Evolutionary conservation across 2,797 vertebrate genomes (phyloP).

Genomic region (Telmatherina bonti): DNA sequence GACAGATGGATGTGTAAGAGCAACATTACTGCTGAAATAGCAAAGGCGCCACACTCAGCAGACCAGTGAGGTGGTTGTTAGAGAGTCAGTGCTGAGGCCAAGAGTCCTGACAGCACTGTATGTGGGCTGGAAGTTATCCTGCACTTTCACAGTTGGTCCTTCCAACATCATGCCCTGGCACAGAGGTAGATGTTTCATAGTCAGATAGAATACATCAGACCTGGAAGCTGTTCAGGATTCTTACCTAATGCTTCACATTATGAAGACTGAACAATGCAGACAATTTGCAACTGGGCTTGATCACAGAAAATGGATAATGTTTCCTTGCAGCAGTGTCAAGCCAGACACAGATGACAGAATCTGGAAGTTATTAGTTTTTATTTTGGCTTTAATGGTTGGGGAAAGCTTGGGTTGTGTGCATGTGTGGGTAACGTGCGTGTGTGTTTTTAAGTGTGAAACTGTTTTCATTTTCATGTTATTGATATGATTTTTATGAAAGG

Average conservation of each 20-base stretch:
- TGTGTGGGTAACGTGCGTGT: no score
- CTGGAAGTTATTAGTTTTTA: no score
- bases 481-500: no score
- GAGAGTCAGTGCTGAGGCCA: conserved; percentile 30
- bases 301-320: neutral
- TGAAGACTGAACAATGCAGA: conserved; percentile 4
- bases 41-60: conserved; percentile 25
- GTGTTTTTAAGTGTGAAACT: no score
- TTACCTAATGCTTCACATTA: conserved; percentile 8
- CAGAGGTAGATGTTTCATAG: conserved; percentile 27
- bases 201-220: conserved; percentile 26
- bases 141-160: conserved; percentile 21
- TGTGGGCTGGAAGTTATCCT: conserved; percentile 15
- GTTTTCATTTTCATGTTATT: no score
- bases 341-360: no score
- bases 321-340: no score
- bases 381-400: no score
- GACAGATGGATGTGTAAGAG: conserved; percentile 11
- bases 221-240: conserved; percentile 3
- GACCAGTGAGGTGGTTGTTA: conserved; percentile 39
- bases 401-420: no score
- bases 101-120: conserved; percentile 28
- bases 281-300: neutral
- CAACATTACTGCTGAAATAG: conserved; percentile 19
- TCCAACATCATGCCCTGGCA: neutral